A percentile compares a stretch with the other conserved stretches of the same genome.
Evolutionary conservation across 2,888 invertebrate genomes (phyloP).

Genomic region (Uropetala carovei): DNA sequence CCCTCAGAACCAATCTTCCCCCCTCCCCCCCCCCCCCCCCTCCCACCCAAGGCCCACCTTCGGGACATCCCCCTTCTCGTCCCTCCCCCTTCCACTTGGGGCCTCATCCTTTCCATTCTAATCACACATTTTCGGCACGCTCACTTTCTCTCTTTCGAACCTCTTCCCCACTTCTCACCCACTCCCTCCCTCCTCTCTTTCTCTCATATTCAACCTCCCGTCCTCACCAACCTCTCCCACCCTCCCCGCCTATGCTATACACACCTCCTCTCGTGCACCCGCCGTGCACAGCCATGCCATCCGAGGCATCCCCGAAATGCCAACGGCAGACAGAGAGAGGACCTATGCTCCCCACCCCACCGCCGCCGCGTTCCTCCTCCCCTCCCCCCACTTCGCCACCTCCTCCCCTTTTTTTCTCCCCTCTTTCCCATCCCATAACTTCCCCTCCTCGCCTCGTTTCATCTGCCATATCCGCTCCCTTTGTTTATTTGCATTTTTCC

Average conservation of each 20-base stretch:
- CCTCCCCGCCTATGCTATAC: neutral
- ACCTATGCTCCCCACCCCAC: neutral
- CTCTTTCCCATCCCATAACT: neutral
- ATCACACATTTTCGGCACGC: neutral
- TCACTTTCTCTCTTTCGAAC: neutral
- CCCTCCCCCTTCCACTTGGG: neutral
- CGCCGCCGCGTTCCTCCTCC: neutral
- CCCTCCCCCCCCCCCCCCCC: neutral
- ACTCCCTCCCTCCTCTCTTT: neutral
- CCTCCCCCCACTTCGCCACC: neutral
- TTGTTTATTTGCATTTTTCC: constrained; percentile 25
- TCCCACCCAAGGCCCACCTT: neutral
- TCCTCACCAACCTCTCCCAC: neutral
- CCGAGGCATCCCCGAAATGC: constrained; percentile 18
- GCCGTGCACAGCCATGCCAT: constrained; percentile 41
- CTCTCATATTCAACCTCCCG: neutral
- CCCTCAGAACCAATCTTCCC: neutral
- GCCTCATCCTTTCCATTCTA: neutral
- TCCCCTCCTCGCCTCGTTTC: constrained; percentile 11
- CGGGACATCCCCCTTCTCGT: neutral
- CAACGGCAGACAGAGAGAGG: constrained; percentile 47
- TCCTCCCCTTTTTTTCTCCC: neutral
- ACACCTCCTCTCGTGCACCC: constrained; percentile 7
- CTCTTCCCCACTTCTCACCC: neutral
- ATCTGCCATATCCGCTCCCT: neutral